Conservation (phyloP, 2,888 invertebrate genomes). For the Notodonta dromedarius region DNA sequence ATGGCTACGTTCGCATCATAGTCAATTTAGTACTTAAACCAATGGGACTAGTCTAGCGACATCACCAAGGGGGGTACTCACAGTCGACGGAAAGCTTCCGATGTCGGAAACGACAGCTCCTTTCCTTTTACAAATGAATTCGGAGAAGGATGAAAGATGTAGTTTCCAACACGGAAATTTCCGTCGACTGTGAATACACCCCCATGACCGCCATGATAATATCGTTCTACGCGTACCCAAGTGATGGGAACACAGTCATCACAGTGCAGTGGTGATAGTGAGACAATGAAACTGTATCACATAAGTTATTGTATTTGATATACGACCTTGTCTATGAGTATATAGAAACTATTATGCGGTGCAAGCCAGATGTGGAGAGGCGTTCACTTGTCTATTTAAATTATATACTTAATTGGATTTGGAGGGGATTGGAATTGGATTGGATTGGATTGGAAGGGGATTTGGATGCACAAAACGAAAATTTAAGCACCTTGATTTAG, state of each 20-base stretch:
- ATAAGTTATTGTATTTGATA: not conserved
- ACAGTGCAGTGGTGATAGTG: conserved; percentile 39
- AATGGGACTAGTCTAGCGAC: conserved; percentile 46
- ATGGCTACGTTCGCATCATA: conserved; percentile 55
- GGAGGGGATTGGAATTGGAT: too few species aligned
- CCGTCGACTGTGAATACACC: too few species aligned
- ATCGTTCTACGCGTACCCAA: conserved; percentile 30
- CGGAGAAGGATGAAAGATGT: too few species aligned
- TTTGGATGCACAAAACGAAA: not conserved
- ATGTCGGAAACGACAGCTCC: too few species aligned
- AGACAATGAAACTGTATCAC: conserved; percentile 34
- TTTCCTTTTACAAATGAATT: too few species aligned
- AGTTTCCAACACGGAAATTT: too few species aligned
- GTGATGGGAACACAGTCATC: conserved; percentile 52
- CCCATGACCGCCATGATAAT: conserved; percentile 22
- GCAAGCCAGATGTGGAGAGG: not conserved
- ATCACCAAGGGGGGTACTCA: not conserved
- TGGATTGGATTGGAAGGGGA: too few species aligned
- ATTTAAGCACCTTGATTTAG: conserved; percentile 1
- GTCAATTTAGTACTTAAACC: conserved; percentile 24
- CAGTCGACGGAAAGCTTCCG: too few species aligned
- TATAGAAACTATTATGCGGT: conserved; percentile 4
- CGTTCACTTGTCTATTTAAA: not conserved
- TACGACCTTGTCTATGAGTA: conserved; percentile 5
- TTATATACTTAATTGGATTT: not conserved